Evolutionary conservation across 2,888 invertebrate species (phyloP).

Genomic region (Sesamia inferens): DNA sequence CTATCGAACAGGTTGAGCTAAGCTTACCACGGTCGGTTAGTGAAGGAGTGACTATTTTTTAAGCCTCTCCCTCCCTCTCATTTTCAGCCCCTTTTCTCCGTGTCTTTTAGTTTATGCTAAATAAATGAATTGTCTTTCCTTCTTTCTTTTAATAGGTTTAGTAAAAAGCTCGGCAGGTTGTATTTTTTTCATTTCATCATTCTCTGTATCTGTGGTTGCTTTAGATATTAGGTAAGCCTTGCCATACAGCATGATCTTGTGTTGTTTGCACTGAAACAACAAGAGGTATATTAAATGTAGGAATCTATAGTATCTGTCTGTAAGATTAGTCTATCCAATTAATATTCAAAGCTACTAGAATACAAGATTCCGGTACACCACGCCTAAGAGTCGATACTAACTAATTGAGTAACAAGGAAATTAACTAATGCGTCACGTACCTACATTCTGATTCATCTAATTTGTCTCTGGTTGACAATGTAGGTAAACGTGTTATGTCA

Average conservation of each 20-base stretch:
- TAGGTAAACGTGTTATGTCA: constrained; percentile 2
- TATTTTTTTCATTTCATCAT: no score
- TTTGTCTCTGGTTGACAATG: constrained; percentile 42
- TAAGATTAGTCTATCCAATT: constrained; percentile 6
- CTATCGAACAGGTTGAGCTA: no score
- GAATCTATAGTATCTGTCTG: background rate
- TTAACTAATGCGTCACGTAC: constrained; percentile 47
- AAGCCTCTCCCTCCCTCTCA: no score
- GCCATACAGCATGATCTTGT: background rate
- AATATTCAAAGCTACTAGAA: constrained; percentile 25
- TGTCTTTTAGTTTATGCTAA: no score
- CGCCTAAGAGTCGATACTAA: constrained; percentile 30
- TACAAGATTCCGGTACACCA: constrained; percentile 24
- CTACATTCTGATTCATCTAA: constrained; percentile 44
- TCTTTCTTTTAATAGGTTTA: no score
- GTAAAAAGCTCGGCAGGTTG: no score
- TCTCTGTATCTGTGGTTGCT: no score
- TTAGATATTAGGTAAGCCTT: no score
- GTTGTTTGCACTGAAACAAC: constrained; percentile 1
- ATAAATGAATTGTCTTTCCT: no score
- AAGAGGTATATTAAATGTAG: background rate
- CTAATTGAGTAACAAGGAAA: constrained; percentile 59
- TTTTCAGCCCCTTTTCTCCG: no score
- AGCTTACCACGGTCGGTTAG: no score
- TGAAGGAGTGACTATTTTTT: no score